These are phyloP conservation scores for Channallabes apus DNA, from an alignment of 2,797 vertebrate species.

Conservation along the genomic window DNA sequence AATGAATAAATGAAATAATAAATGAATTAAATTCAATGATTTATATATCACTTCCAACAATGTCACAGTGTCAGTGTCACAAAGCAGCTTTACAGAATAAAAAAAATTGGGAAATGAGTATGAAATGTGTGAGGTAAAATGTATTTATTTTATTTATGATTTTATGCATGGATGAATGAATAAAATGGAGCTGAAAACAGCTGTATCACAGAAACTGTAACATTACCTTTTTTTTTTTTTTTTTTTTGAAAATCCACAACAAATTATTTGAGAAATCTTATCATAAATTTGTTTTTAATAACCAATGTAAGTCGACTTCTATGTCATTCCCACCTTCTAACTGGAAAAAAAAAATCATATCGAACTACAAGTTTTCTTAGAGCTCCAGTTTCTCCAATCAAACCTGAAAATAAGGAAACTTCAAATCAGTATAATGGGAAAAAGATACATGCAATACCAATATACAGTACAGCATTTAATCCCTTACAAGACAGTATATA, in stretches of 20 bases:
- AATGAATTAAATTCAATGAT: too few species aligned
- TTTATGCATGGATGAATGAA: too few species aligned
- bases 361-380: background rate
- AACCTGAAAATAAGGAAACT: background rate
- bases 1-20: too few species aligned
- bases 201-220: background rate
- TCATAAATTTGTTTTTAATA: background rate
- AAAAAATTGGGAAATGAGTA: too few species aligned
- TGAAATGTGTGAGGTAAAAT: too few species aligned
- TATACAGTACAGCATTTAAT: background rate
- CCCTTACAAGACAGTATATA: background rate
- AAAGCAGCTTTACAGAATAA: too few species aligned
- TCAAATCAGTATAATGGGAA: too few species aligned
- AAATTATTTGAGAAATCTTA: background rate
- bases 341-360: background rate
- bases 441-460: background rate
- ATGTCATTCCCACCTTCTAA: background rate
- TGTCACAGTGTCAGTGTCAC: too few species aligned
- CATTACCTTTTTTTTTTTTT: too few species aligned
- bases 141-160: too few species aligned
- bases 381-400: background rate
- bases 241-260: background rate
- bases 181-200: background rate
- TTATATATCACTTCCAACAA: too few species aligned
- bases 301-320: background rate